Conservation (phyloP, 2,113 vertebrate species). For the Diglossa brunneiventris region DNA sequence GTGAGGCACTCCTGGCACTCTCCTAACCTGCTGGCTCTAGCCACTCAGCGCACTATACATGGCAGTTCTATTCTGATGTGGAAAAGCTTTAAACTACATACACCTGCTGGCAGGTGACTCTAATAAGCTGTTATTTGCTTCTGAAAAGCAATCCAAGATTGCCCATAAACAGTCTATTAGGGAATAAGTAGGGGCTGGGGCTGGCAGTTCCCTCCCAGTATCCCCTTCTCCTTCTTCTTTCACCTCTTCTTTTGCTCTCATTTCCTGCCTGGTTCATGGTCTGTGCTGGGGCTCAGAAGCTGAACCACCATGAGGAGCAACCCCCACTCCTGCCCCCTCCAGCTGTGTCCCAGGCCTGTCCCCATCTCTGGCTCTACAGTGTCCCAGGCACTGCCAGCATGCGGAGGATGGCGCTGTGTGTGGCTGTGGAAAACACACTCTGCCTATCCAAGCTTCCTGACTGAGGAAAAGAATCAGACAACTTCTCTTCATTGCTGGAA, state of each 20-base stretch:
- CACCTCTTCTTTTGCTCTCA: not conserved
- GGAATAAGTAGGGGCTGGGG: not conserved
- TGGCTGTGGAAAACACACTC: not conserved
- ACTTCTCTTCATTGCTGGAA: not conserved
- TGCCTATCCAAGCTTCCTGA: not conserved
- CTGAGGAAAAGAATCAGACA: not conserved
- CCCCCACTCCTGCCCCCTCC: not conserved
- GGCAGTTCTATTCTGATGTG: not conserved
- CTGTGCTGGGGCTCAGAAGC: not conserved
- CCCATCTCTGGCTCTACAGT: not conserved
- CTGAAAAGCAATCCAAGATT: not conserved
- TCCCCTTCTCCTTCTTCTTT: not conserved
- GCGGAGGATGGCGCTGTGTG: fast-evolving
- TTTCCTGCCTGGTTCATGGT: not conserved
- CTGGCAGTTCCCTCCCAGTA: fast-evolving
- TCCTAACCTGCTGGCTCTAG: not conserved
- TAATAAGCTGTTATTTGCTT: not conserved
- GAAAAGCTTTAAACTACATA: not conserved
- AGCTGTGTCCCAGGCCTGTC: not conserved
- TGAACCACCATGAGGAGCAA: not conserved
- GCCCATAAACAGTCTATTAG: not conserved
- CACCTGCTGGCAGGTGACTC: not conserved
- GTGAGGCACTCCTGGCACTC: not conserved
- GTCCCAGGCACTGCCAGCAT: not conserved
- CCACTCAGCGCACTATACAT: not conserved